Conservation (phyloP, 2,113 vertebrate species). For the Addax nasomaculatus region DNA sequence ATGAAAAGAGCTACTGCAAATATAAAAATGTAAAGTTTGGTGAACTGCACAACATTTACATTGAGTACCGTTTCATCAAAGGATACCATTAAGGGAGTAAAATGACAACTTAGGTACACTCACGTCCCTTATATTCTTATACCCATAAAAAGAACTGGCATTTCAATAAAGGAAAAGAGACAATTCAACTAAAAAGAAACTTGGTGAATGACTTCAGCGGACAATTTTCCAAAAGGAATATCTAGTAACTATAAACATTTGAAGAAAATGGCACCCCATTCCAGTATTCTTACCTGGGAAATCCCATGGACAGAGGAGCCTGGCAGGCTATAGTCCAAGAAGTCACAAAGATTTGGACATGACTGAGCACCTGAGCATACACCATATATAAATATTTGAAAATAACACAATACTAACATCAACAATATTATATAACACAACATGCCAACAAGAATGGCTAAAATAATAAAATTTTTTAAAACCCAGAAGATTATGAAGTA, state of each 20-base stretch:
- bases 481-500: background rate
- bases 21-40: background rate
- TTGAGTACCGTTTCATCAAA: background rate
- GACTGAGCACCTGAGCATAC: background rate
- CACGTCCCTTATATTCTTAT: background rate
- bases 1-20: background rate
- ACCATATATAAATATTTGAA: background rate
- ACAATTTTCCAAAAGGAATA: background rate
- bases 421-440: background rate
- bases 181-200: background rate
- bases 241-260: background rate
- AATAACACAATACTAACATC: background rate
- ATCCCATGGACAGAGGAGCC: background rate
- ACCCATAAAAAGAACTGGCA: background rate
- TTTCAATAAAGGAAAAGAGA: background rate
- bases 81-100: background rate
- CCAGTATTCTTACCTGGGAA: background rate
- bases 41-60: background rate
- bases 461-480: background rate
- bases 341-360: background rate
- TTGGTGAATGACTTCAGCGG: background rate
- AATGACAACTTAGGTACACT: background rate
- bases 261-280: background rate
- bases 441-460: background rate
- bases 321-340: background rate